Evolutionary conservation across 2,113 vertebrate species (phyloP).

Genomic region (Brienomyrus brachyistius): DNA sequence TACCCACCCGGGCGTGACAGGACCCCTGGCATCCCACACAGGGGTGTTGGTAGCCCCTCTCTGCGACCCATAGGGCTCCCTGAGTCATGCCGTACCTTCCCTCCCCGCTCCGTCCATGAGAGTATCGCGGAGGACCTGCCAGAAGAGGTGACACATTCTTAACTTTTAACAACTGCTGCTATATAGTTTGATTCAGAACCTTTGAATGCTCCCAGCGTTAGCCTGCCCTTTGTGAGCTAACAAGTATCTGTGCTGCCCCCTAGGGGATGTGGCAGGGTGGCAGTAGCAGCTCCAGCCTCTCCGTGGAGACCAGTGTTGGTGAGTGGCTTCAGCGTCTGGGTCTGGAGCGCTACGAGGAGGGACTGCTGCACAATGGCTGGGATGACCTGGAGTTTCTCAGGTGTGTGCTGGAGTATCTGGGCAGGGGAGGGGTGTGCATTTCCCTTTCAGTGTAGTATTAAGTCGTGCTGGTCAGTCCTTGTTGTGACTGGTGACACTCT

Average conservation of each 20-base stretch:
- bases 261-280: conserved; percentile 60
- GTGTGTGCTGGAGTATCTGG: conserved; percentile 39
- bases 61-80: conserved; percentile 54
- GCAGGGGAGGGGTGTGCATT: background rate
- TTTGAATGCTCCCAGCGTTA: background rate
- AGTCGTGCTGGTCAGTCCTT: background rate
- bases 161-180: background rate
- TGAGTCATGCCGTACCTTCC: conserved; percentile 73
- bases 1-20: conserved; percentile 59
- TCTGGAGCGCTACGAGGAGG: conserved; percentile 82
- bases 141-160: conserved; percentile 68
- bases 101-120: conserved; percentile 77
- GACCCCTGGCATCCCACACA: conserved; percentile 47
- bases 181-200: background rate
- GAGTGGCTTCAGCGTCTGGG: conserved; percentile 84
- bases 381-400: conserved; percentile 95
- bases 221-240: background rate
- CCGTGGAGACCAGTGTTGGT: conserved; percentile 73
- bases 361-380: conserved; percentile 90
- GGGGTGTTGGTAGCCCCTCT: conserved; percentile 35
- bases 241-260: background rate
- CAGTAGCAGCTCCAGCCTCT: conserved; percentile 60
- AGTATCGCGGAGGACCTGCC: conserved; percentile 86
- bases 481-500: background rate
- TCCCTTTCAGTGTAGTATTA: background rate